Base-by-base conservation (phyloP, 2,113 vertebrate genomes). In the Marmota monax region DNA sequence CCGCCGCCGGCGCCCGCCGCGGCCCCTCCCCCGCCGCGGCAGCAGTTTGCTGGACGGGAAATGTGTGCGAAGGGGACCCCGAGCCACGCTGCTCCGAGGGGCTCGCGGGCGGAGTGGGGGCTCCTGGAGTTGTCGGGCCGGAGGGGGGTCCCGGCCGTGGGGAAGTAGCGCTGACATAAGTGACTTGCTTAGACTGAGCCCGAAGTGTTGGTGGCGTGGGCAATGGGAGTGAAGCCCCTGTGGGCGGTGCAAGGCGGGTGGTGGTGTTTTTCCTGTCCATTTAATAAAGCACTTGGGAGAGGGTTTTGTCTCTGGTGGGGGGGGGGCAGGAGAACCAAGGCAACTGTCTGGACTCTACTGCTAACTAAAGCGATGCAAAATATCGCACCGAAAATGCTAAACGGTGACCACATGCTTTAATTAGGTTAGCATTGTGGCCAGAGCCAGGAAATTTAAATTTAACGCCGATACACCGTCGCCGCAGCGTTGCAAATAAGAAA, bases 31-130 rank as follows among this genome's bases (percentile, higher is more conserved):
- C 94, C 88, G 94, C 96, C 93, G 96, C 58, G 84, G 91, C 86
- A 72, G 69, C 97, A 96, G 96, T 96, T 97, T 92, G 97, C 97
- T 84, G 97, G 97, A 98, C 98, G 97, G 98, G 98, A 98, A 98
- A 97, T 96, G 97, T 97, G 98, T 91, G 97, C 95, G 96, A 92
- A 98, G 90, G 96, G 97, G 94, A 97, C 61, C 61, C 97, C 95
- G 95, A 88, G 79, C 96, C 72, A 20, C 78, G 80, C 90, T 23
- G 70, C 80, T 27, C 23, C 42, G 34, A 29, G 94, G 84, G 92
- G 37, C 77, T 63, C 37, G 76, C 73, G 83, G 61, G 90, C 32
- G 45, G 65, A 39, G 80, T 56, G 89, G 70, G 82, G 69, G 69
- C 80, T 22, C 27, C 72, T 14, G 63, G 86, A 96, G 92, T 90